Base-by-base conservation (phyloP, 2,888 invertebrate species). In the Ennomos fuscantarius region DNA sequence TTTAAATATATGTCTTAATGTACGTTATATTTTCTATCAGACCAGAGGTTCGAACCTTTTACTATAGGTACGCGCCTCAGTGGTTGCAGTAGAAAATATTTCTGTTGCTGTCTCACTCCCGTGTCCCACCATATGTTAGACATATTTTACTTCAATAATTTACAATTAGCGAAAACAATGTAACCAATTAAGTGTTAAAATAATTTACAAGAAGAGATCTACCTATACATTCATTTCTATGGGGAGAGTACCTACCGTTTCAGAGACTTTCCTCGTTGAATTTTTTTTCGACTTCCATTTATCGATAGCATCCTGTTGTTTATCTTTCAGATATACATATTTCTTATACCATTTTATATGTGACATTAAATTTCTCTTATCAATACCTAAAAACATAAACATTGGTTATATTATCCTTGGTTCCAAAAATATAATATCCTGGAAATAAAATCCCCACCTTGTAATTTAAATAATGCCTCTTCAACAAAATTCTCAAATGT, bases 331-430 rank as follows among this genome's bases (percentile, higher is more conserved):
- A 55, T 69, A 63, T 12, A 83, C 37, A 64, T 81, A 92, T 68
- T 84, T 79, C 1, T 69, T 65, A 70, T 86, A 89, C 92, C 92
- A 92, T 64, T 81, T 73, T 8, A 69, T 65, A 50, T 92, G 91
- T 2, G 72, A 63, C 31, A 54, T 37, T 9, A 59, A 35, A 34
- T 10, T 49, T 40, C 36, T 35, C 6, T 24, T 45, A 35, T 45
- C 11, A n/a, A 54, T 15, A 10, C 58, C 58, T 59, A 11, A 53
- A 53, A 49, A 6, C 1, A 39, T 32, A n/a, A 46, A 1, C 15
- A 39, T 31, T 2, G 3, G 13, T 8, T 5, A 10, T 41, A 9
- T 24, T 8, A 24, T 24, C 31, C 11, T 32, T 33, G n/a, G 11
- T 13, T n/a, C 32, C 37, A 24, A 24, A 24, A 24, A 24, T 6